Evolutionary conservation across 1,140 invertebrate species (phyloP), one percentile per base, ranked within the genome.

Genomic region (Formica exsecta): DNA sequence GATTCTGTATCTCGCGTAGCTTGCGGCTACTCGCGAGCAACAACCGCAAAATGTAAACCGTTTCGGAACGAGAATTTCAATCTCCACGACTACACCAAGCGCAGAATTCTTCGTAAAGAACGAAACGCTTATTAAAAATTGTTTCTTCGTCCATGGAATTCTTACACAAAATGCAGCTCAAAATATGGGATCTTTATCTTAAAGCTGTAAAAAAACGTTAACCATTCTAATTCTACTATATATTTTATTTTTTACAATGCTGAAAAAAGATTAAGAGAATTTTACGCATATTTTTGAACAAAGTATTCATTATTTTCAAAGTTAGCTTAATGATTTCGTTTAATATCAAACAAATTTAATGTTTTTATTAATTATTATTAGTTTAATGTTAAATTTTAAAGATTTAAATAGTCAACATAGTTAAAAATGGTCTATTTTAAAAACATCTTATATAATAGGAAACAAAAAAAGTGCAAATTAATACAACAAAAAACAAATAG

Each of bases 1-100:
- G 64, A 44, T 25, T 61, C 70, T 73, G 38, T 73, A 81, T 81
- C 66, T 70, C 79, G 25, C 38, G 54, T 62, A 74, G 79, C 79
- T 83, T 62, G 68, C 68, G 68, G 79, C 79, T 83, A 83, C 57
- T 62, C 79, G 79, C 71, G 79, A 83, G 79, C 38, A 81, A 83
- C 79, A 83, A 83, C 79, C 79, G 79, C 79, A 68, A 83, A 83
- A 83, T 83, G 68, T 83, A 74, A 73, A 74, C 54, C 68, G 54
- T 83, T 83, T 74, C 38, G 79, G 44, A 74, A 74, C 38, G 79
- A 32, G 79, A 83, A 83, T 83, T 74, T 83, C 79, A 83, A 83
- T 83, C 68, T 83, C 66, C 41, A 61, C 54, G 41, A 61, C 38
- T 48, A 48, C 38, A 44, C 38, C 38, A 25, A 73, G 25, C 19